A percentile compares a stretch with the other conserved stretches of the same genome.
Conservation (phyloP, 1,140 invertebrate species). For the Nylanderia fulva region DNA sequence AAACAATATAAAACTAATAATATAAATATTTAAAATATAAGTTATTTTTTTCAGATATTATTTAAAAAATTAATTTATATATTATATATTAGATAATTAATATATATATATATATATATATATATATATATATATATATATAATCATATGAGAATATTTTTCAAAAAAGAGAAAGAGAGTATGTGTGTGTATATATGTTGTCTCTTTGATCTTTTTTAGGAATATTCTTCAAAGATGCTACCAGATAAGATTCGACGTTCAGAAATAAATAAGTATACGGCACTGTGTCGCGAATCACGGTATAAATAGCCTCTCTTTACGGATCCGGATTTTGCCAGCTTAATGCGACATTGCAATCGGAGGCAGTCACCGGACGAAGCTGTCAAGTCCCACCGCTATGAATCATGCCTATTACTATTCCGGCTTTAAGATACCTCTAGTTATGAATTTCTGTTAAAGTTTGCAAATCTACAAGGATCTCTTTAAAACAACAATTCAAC, state of each 20-base stretch:
- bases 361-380: conserved; percentile 64
- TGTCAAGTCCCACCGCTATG: conserved; percentile 59
- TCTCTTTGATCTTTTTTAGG: not conserved
- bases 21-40: too few species aligned
- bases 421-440: conserved; percentile 36
- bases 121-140: too few species aligned
- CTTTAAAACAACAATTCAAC: not conserved
- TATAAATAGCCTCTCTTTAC: conserved; percentile 71
- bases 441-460: conserved; percentile 2
- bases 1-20: too few species aligned
- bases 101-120: too few species aligned
- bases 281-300: conserved; percentile 39
- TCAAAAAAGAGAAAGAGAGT: not conserved
- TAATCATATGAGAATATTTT: not conserved
- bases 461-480: not conserved
- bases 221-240: conserved; percentile 22
- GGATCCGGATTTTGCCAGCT: conserved; percentile 60
- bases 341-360: conserved; percentile 71
- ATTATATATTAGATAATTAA: not conserved
- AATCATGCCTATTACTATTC: conserved; percentile 69
- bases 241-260: conserved; percentile 16
- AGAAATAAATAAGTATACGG: conserved; percentile 50
- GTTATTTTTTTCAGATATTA: not conserved
- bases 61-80: too few species aligned
- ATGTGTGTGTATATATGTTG: too few species aligned